A percentile compares a stretch with the other conserved stretches of the same genome.
These are phyloP conservation scores for Oscheius sp. DNA, from an alignment of 2,888 invertebrate species.

Conservation along the genomic window DNA sequence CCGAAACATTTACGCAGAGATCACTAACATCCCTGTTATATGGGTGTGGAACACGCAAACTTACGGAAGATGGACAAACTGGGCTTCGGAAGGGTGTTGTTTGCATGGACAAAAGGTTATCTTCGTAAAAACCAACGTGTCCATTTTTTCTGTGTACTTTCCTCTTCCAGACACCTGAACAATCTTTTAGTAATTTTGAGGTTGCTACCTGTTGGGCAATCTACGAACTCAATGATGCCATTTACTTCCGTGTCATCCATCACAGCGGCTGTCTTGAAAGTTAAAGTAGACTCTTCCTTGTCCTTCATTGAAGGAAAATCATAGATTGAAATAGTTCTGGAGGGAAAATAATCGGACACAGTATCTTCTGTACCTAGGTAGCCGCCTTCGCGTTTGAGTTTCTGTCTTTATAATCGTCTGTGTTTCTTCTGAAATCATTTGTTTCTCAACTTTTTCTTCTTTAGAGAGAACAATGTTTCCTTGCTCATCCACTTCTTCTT, in stretches of 20 bases:
- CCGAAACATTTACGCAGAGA: too few relatives aligned
- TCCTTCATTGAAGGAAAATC: constrained; percentile 36
- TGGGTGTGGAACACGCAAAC: too few relatives aligned
- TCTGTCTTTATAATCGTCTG: constrained; percentile 39
- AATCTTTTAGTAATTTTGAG: not conserved
- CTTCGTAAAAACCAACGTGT: not conserved
- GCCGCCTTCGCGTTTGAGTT: not conserved
- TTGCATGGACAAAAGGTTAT: not conserved
- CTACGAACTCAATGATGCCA: constrained; percentile 11
- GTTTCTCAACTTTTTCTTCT: not conserved
- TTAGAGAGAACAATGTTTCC: constrained; percentile 10
- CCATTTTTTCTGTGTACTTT: constrained; percentile 12
- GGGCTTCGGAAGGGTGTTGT: too few relatives aligned
- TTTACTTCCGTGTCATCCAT: constrained; percentile 11
- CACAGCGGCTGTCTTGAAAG: constrained; percentile 15
- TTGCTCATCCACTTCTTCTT: constrained; percentile 40
- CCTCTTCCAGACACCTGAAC: constrained; percentile 17
- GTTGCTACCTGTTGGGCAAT: constrained; percentile 12
- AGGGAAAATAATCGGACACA: not conserved
- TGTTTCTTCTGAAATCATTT: constrained; percentile 46
- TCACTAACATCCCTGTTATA: too few relatives aligned
- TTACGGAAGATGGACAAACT: too few relatives aligned
- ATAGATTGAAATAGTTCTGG: constrained; percentile 34
- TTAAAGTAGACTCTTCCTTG: constrained; percentile 16
- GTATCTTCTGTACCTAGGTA: constrained; percentile 42